Percentiles rank a stretch among this genome's conserved stretches.
These are phyloP conservation scores for Eubasilissa regina DNA, from an alignment of 1,140 invertebrate genomes.

Conservation along the genomic window DNA sequence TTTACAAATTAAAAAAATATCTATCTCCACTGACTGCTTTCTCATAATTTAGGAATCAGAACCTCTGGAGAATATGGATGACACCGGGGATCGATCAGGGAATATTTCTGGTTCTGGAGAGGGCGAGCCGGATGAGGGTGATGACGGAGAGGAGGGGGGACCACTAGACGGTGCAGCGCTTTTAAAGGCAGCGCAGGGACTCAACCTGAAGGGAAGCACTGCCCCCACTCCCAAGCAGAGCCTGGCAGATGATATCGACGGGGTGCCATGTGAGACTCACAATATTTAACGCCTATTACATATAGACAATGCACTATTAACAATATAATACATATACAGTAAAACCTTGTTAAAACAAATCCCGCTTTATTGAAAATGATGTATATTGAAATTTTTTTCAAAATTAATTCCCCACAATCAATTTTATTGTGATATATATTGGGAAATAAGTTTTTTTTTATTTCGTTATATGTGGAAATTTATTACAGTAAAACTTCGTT, in stretches of 20 bases:
- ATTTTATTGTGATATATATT: too few relatives aligned
- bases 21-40: neutral
- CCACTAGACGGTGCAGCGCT: conserved; percentile 89
- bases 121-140: conserved; percentile 56
- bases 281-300: neutral
- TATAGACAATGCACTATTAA: too few relatives aligned
- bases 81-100: conserved; percentile 4
- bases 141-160: conserved; percentile 79
- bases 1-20: too few relatives aligned
- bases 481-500: too few relatives aligned
- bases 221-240: conserved; percentile 57
- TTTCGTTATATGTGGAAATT: too few relatives aligned
- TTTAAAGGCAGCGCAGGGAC: conserved; percentile 75
- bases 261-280: conserved; percentile 76
- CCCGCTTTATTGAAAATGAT: too few relatives aligned
- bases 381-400: too few relatives aligned
- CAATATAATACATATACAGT: too few relatives aligned
- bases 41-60: neutral
- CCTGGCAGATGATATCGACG: conserved; percentile 79
- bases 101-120: conserved; percentile 31
- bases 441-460: too few relatives aligned
- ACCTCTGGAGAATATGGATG: neutral
- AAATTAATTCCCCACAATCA: too few relatives aligned
- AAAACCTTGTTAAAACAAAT: too few relatives aligned
- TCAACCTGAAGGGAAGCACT: conserved; percentile 63